Conservation (phyloP, 1,140 invertebrate genomes). For the Tetranychus cinnabarinus region DNA sequence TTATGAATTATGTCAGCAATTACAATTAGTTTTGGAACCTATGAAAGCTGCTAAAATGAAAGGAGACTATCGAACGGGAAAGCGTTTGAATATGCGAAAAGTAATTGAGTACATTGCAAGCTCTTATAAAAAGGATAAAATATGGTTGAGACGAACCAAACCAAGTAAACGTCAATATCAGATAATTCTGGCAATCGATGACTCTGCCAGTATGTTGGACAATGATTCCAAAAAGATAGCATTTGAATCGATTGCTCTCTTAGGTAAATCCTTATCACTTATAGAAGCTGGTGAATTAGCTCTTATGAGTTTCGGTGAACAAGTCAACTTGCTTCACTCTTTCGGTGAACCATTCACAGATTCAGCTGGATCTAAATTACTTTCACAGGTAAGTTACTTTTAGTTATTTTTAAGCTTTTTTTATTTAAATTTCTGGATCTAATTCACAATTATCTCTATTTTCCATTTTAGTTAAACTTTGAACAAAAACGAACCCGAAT, state of each 20-base stretch:
- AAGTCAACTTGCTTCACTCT: constrained; percentile 46
- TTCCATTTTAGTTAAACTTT: constrained; percentile 37
- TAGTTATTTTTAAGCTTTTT: neutral
- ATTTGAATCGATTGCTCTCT: constrained; percentile 74
- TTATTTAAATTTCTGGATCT: neutral
- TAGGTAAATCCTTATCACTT: constrained; percentile 62
- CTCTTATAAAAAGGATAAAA: constrained; percentile 95
- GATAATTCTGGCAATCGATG: constrained; percentile 85
- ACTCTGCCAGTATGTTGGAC: constrained; percentile 49
- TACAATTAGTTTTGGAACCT: constrained; percentile 79
- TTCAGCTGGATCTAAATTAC: constrained; percentile 39
- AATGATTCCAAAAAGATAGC: constrained; percentile 38
- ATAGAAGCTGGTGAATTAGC: constrained; percentile 77
- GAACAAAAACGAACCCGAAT: constrained; percentile 55
- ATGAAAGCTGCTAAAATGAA: constrained; percentile 61
- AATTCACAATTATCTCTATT: neutral
- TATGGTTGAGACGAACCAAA: constrained; percentile 87
- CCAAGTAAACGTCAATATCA: constrained; percentile 89
- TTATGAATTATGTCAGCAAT: constrained; percentile 72
- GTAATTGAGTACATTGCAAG: constrained; percentile 93
- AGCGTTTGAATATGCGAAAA: constrained; percentile 92
- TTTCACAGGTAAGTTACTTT: constrained; percentile 2
- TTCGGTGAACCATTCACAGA: constrained; percentile 63
- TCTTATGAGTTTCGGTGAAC: constrained; percentile 64
- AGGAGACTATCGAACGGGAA: constrained; percentile 87